Conservation (phyloP, 1,140 invertebrate species). For the Subanguina moxae region DNA sequence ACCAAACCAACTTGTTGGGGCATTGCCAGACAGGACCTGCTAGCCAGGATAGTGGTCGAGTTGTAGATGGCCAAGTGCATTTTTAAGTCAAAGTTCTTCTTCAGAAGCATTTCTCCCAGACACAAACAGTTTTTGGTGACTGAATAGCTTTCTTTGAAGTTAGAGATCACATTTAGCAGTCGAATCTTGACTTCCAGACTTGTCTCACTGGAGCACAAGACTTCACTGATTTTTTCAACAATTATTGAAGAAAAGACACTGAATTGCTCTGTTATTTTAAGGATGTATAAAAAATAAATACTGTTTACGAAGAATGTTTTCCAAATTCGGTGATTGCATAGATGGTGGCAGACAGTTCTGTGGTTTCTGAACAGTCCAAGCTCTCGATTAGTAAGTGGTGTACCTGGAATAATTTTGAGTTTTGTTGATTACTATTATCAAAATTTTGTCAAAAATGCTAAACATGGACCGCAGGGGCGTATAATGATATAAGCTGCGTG, state of each 20-base stretch:
- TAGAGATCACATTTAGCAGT: constrained; percentile 34
- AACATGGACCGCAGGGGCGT: no score
- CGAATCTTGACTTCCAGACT: constrained; percentile 27
- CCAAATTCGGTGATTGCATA: constrained; percentile 36
- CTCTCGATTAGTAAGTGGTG: constrained; percentile 42
- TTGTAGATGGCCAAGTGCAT: constrained; percentile 24
- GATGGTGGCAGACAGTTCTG: constrained; percentile 40
- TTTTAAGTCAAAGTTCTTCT: constrained; percentile 11
- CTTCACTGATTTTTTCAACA: constrained; percentile 42
- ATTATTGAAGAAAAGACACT: constrained; percentile 43
- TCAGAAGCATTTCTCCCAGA: constrained; percentile 23
- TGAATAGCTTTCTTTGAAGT: constrained; percentile 27
- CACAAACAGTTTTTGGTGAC: constrained; percentile 35
- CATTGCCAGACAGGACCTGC: constrained; percentile 22
- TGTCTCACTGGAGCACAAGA: constrained; percentile 29
- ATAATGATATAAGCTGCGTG: no score
- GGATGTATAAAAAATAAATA: constrained; percentile 3
- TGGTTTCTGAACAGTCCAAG: constrained; percentile 37
- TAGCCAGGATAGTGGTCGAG: constrained; percentile 36
- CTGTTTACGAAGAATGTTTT: constrained; percentile 35
- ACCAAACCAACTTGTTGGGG: constrained; percentile 31
- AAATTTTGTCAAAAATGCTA: no score
- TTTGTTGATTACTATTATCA: no score
- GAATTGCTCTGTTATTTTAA: background rate
- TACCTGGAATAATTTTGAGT: constrained; percentile 29